phyloP scores from a whole-genome alignment of 2,797 vertebrate genomes.

The Fundulus diaphanus region DNA sequence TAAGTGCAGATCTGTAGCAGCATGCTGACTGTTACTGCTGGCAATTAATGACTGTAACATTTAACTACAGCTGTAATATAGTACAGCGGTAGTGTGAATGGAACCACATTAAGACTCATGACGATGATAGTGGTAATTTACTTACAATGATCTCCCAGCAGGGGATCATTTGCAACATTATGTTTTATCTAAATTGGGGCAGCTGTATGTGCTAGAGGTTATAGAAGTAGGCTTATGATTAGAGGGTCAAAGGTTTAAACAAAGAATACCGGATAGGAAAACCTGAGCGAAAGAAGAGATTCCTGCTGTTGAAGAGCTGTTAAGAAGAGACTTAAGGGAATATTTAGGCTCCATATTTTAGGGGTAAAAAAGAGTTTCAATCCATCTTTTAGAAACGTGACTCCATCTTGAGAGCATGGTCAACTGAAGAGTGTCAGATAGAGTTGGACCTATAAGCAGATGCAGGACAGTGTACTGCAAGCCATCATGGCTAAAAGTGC shows the following conservation, averaged over 20 bases:
- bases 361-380: background rate
- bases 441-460: slow-evolving; percentile 16
- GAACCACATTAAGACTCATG: slow-evolving; percentile 53
- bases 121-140: slow-evolving; percentile 62
- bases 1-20: slow-evolving; percentile 39
- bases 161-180: slow-evolving; percentile 56
- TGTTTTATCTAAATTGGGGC: slow-evolving; percentile 56
- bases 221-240: slow-evolving; percentile 24
- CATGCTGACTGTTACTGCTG: slow-evolving; percentile 47
- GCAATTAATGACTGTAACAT: slow-evolving; percentile 65
- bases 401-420: slow-evolving; percentile 6
- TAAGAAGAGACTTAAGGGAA: slow-evolving; percentile 10
- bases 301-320: slow-evolving; percentile 15
- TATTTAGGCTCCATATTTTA: slow-evolving; percentile 12
- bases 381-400: slow-evolving; percentile 10
- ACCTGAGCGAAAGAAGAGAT: background rate
- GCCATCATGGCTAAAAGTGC: slow-evolving; percentile 40
- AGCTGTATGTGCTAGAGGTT: slow-evolving; percentile 50
- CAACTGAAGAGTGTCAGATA: slow-evolving; percentile 14
- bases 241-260: slow-evolving; percentile 50
- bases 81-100: slow-evolving; percentile 36
- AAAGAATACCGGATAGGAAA: slow-evolving; percentile 24
- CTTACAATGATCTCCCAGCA: slow-evolving; percentile 61
- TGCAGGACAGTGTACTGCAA: slow-evolving; percentile 24
- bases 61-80: slow-evolving; percentile 71